Conservation (phyloP, 2,888 invertebrate genomes). For the Unio pictorum region DNA sequence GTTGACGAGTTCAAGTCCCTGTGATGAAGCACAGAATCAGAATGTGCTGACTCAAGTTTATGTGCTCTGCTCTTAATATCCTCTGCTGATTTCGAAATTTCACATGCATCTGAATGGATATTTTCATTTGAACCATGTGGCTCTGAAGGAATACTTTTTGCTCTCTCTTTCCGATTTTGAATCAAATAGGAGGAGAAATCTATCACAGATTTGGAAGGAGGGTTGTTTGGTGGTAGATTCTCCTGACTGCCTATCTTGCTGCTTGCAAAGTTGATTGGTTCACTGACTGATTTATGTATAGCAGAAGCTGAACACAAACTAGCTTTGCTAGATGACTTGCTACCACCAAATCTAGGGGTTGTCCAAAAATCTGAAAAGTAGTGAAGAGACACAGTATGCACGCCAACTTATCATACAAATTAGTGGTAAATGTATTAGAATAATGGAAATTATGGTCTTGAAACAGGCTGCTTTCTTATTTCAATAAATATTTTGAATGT, state of each 20-base stretch:
- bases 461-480: too few species aligned
- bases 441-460: too few species aligned
- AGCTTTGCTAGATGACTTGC: conserved; percentile 27
- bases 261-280: conserved; percentile 57
- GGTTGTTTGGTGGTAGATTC: conserved; percentile 24
- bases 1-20: too few species aligned
- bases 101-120: too few species aligned
- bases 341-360: conserved; percentile 48
- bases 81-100: too few species aligned
- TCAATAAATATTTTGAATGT: too few species aligned
- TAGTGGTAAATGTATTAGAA: too few species aligned
- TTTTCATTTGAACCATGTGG: too few species aligned
- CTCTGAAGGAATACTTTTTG: conserved; percentile 32
- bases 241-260: conserved; percentile 24
- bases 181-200: conserved; percentile 46
- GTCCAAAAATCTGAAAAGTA: conserved; percentile 69
- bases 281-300: conserved; percentile 61
- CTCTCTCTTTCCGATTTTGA: conserved; percentile 13
- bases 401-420: too few species aligned
- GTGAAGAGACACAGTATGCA: not conserved
- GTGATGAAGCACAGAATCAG: too few species aligned
- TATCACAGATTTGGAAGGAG: conserved; percentile 44
- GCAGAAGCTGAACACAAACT: conserved; percentile 28
- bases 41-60: too few species aligned
- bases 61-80: too few species aligned